Base-by-base conservation (phyloP, 2,113 vertebrate species). In the Coturnix japonica region DNA sequence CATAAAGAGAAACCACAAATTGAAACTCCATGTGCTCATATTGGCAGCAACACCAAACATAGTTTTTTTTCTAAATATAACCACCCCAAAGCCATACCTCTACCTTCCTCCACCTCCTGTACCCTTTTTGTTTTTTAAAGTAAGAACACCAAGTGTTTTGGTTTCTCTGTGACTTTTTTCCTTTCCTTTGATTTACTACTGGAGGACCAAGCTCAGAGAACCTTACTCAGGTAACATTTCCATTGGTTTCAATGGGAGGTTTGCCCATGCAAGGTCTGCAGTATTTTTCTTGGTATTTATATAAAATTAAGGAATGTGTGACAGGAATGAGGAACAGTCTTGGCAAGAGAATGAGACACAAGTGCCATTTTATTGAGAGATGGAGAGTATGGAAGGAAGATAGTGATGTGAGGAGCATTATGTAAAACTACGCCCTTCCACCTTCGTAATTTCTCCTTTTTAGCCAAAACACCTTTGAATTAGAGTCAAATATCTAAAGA, bases 1-100 rank as follows among this genome's bases (percentile, higher is more conserved):
- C 78, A 77, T 80, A 63, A 90, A 83, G 72, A 91, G 43, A 95
- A 94, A 92, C 95, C 96, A 96, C 96, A 96, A 96, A 96, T 96
- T 94, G 94, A 96, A 96, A 89, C 84, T 96, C 90, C 84, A 71
- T 94, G 90, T 89, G 81, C 71, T 94, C 86, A 26, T 46, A 61
- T 70, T 93, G 91, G 89, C 88, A 95, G 56, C 37, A 87, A 63
- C 2, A 23, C 39, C 69, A 85, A 80, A 67, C 63, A 51, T 81
- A 53, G 0, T 4, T 73, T 90, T 93, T 67, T 89, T 87, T 76
- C 86, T 95, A 94, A 87, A 91, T 94, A 93, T 90, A 94, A 46
- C 14, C 43, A 18, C 51, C 56, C 49, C 5, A 7, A 91, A 90
- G 60, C 37, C 25, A 69, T 73, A 85, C 85, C 85, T 89, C 94